Evolutionary conservation across 2,113 vertebrate species (phyloP), one percentile per base, ranked within the genome.

Genomic region (Nicator chloris): DNA sequence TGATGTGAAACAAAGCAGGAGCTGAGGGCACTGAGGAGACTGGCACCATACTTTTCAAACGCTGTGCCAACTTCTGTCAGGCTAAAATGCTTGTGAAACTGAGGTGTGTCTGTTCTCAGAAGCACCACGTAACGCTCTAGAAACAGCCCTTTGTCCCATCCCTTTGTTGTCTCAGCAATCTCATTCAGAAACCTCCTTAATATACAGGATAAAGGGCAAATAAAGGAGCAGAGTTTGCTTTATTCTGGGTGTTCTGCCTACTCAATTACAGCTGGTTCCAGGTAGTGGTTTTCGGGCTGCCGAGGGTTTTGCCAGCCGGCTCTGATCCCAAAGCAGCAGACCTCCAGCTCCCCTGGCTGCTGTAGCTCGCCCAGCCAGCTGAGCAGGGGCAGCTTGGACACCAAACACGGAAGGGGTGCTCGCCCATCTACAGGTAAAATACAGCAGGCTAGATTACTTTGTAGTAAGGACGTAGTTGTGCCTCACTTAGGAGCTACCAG

Each of bases 391-490:
- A 44, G 22, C 39, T 1, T 24, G 56, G 51, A 39, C 78, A 61
- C 26, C 31, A 7, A 22, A 17, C n/a, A 65, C 20, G 17, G 6
- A 54, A 16, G 3, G 2, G 12, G 2, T 21, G 26, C 18, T 81
- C 19, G 31, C 18, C 19, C 2, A 0, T 44, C 45, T 60, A 1
- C 1, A 23, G 1, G 1, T 19, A 21, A 42, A 63, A 42, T 3
- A 39, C 27, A 77, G 81, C 64, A 33, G n/a, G 24, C 6, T 49
- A 37, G 31, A n/a, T 69, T 33, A 54, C 6, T 35, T 15, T 23
- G 9, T 15, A 42, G 5, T 28, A 40, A 39, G 15, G 13, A 35
- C 1, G 33, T 33, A 21, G 59, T 7, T 63, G 49, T 1, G 1
- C 18, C 13, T 77, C 13, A 14, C 4, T 44, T 10, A 15, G 2